phyloP scores from a whole-genome alignment of 2,113 vertebrate species.

The Suncus etruscus region DNA sequence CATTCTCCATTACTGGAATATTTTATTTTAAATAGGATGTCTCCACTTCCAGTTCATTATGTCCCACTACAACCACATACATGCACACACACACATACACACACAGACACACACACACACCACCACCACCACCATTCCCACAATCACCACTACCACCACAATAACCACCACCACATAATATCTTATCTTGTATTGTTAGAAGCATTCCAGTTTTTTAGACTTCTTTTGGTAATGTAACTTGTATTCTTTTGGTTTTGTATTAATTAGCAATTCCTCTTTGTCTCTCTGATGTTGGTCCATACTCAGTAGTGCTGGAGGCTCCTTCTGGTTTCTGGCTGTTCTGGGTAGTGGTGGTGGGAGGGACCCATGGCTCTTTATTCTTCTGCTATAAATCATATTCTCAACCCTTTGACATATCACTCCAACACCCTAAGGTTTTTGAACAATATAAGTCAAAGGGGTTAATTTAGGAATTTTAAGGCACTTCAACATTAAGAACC shows the following conservation, averaged over 20 bases:
- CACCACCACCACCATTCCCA: no score
- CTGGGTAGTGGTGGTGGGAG: no score
- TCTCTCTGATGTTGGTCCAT: no score
- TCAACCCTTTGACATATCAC: no score
- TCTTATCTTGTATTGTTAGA: background rate
- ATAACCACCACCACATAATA: no score
- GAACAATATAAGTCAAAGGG: no score
- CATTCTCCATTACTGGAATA: background rate
- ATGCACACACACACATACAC: background rate
- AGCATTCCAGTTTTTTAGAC: background rate
- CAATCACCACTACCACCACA: no score
- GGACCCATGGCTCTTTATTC: no score
- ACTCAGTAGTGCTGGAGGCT: no score
- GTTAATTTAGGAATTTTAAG: background rate
- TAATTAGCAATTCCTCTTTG: background rate
- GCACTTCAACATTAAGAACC: background rate
- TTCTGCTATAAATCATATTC: background rate
- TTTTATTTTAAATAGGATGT: background rate
- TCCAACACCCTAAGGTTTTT: background rate
- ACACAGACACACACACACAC: no score
- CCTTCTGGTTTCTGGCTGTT: no score
- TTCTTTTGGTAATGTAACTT: background rate
- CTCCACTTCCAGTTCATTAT: background rate
- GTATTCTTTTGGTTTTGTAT: constrained; percentile 1
- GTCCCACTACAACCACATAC: background rate